These are phyloP conservation scores for Oreochromis mossambicus DNA, from an alignment of 2,797 vertebrate species.

Conservation along the genomic window DNA sequence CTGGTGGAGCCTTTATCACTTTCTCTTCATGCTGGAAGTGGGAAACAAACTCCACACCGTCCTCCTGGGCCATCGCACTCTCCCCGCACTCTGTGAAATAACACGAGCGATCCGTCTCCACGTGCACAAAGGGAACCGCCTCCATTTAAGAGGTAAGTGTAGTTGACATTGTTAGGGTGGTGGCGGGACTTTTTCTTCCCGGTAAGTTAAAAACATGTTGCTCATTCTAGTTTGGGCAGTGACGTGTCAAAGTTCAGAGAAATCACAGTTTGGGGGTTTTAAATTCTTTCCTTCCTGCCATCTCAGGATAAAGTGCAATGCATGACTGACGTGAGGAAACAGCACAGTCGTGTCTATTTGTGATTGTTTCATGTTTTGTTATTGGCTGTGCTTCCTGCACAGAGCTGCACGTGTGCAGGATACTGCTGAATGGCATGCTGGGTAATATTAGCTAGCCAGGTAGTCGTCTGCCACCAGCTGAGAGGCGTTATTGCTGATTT, in stretches of 20 bases:
- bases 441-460: not conserved
- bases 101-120: not conserved
- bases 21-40: not conserved
- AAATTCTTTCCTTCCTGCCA: too few relatives aligned
- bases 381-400: not conserved
- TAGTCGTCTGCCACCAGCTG: not conserved
- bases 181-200: not conserved
- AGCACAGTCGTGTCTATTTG: accelerated
- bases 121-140: not conserved
- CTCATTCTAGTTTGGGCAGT: not conserved
- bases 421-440: not conserved
- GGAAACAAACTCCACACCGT: not conserved
- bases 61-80: not conserved
- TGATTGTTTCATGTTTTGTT: not conserved
- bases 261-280: not conserved
- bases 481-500: too few relatives aligned
- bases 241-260: not conserved
- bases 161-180: not conserved
- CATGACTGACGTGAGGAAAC: not conserved
- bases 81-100: not conserved
- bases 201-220: not conserved
- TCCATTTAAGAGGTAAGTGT: not conserved
- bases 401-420: not conserved
- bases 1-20: not conserved
- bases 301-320: too few relatives aligned